These are phyloP conservation scores for Chironomus tentans DNA, from an alignment of 2,888 invertebrate genomes.

Conservation along the genomic window DNA sequence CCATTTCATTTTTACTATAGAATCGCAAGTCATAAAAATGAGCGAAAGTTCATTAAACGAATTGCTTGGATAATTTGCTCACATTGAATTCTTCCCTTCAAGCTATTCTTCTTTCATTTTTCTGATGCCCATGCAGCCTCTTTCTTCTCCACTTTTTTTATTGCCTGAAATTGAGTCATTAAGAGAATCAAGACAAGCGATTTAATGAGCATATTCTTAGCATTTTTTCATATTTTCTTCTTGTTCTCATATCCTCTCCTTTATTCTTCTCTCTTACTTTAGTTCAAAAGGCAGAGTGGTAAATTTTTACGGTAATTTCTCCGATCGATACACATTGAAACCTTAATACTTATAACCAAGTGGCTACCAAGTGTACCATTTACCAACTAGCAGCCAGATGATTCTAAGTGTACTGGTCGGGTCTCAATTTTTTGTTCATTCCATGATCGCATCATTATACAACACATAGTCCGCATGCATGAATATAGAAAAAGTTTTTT, in stretches of 20 bases:
- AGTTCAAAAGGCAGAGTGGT: no score
- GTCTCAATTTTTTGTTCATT: no score
- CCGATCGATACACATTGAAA: no score
- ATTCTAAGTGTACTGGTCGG: no score
- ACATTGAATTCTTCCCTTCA: neutral
- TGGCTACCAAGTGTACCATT: no score
- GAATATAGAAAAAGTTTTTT: neutral
- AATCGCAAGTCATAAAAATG: conserved; percentile 22
- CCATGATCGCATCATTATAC: no score
- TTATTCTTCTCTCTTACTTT: neutral
- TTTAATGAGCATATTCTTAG: conserved; percentile 18
- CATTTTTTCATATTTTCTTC: neutral
- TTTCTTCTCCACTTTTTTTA: neutral
- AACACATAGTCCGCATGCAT: no score
- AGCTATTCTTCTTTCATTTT: no score
- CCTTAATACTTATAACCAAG: no score
- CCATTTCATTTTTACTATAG: neutral
- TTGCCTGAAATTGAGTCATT: conserved; percentile 15
- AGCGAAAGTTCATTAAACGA: conserved; percentile 22
- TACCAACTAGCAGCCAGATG: no score
- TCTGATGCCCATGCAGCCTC: neutral
- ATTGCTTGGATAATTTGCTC: conserved; percentile 22
- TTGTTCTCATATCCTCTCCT: neutral
- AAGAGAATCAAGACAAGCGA: conserved; percentile 23
- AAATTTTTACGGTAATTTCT: no score